phyloP scores from a whole-genome alignment of 35 echinoderm and acorn worm species.

The Patiria miniata region DNA sequence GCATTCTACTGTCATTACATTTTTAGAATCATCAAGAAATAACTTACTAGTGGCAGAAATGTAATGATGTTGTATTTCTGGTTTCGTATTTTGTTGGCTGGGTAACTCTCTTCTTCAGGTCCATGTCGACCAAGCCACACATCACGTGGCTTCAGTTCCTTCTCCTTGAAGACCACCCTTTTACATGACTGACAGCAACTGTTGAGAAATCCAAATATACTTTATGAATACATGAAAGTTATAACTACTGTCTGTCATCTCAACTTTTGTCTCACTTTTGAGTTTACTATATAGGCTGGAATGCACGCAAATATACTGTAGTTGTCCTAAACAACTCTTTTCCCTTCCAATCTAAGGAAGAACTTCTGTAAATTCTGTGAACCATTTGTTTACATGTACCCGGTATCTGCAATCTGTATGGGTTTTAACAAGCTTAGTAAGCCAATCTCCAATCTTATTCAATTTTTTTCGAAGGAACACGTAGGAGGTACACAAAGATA shows the following conservation, averaged over 20 bases:
- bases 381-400: no score
- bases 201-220: slow-evolving; percentile 1
- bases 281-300: background rate
- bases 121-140: slow-evolving; percentile 83
- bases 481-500: no score
- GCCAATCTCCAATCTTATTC: no score
- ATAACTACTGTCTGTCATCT: background rate
- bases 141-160: slow-evolving; percentile 82
- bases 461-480: no score
- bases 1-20: no score
- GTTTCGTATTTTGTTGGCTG: slow-evolving; percentile 95
- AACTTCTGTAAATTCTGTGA: no score
- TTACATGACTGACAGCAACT: slow-evolving; percentile 77
- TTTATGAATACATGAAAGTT: background rate
- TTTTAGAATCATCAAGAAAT: background rate
- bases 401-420: no score
- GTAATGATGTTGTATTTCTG: slow-evolving; percentile 99
- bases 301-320: no score
- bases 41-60: slow-evolving; percentile 94
- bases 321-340: no score
- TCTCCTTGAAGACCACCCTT: slow-evolving; percentile 44
- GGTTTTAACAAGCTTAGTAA: no score
- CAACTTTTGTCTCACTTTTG: background rate
- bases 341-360: no score
- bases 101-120: slow-evolving; percentile 71